Conservation (phyloP, 2,888 invertebrate species). For the Microctonus brassicae region DNA sequence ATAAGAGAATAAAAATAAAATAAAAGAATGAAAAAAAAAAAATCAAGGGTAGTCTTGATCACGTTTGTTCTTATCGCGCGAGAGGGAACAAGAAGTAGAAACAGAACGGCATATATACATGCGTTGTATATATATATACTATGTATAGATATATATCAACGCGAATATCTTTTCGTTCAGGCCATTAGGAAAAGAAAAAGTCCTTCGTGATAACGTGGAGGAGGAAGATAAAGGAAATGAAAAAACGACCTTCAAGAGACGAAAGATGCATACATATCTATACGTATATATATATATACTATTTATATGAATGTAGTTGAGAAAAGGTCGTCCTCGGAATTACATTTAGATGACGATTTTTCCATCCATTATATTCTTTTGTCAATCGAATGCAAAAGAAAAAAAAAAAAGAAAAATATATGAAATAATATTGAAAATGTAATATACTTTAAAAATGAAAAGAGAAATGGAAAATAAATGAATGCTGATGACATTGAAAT, state of each 20-base stretch:
- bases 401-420: neutral
- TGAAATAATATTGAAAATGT: constrained; percentile 21
- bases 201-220: constrained; percentile 25
- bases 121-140: too few relatives aligned
- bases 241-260: neutral
- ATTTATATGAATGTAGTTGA: too few relatives aligned
- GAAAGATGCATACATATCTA: constrained; percentile 1
- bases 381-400: neutral
- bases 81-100: neutral
- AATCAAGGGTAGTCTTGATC: constrained; percentile 10
- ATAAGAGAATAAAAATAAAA: too few relatives aligned
- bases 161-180: constrained; percentile 38
- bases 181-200: constrained; percentile 38
- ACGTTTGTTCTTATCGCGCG: constrained; percentile 24
- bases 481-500: constrained; percentile 10
- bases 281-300: neutral
- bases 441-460: constrained; percentile 15
- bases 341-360: constrained; percentile 2
- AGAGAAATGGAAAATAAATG: neutral
- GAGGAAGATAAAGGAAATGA: constrained; percentile 23
- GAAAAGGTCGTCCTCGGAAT: neutral
- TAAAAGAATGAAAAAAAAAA: neutral
- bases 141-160: neutral
- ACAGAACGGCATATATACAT: neutral
- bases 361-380: constrained; percentile 2